Base-by-base conservation (phyloP, 2,888 invertebrate genomes). In the Ennomos quercinarius region DNA sequence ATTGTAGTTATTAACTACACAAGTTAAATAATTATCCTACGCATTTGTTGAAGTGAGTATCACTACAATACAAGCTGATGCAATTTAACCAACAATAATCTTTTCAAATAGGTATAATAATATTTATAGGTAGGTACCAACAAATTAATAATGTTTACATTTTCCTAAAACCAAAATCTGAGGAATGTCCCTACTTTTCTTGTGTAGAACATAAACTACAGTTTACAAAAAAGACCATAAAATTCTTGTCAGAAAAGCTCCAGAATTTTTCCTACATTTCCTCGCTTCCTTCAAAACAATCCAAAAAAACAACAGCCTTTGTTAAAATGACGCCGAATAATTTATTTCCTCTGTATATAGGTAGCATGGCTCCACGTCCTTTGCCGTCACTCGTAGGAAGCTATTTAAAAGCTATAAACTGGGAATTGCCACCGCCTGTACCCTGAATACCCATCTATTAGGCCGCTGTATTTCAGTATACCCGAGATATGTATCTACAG, bases 341-440 rank as follows among this genome's bases (percentile, higher is more conserved):
- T 61, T 61, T 61, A 61, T 61, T 61, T 61, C 55, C 55, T 51
- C 55, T 47, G 60, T 61, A 56, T 46, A 61, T 61, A 61, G 55
- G 60, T 64, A 69, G 65, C 66, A 65, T 67, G 53, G 66, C 60
- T 58, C 27, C 62, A 61, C 68, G 68, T 68, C 57, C 62, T 63
- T 63, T 55, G 58, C 53, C 61, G 53, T 52, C 63, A 63, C 67
- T 68, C 64, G 64, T 65, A 69, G 68, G 65, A 69, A 67, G 65
- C 69, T 69, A 69, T 69, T 69, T 66, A 67, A 69, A 69, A 64
- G 67, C 69, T 69, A 69, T 69, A 69, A 69, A 69, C 67, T 61
- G 67, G 59, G 64, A 65, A 69, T 69, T 69, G 69, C 67, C 51
- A 59, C 62, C 58, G 58, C 58, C 54, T 51, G 58, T 52, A 63